A percentile compares a stretch with the other conserved stretches of the same genome.
These are phyloP conservation scores for Macrosoma leucophasiata DNA, from an alignment of 2,888 invertebrate species.

Conservation along the genomic window DNA sequence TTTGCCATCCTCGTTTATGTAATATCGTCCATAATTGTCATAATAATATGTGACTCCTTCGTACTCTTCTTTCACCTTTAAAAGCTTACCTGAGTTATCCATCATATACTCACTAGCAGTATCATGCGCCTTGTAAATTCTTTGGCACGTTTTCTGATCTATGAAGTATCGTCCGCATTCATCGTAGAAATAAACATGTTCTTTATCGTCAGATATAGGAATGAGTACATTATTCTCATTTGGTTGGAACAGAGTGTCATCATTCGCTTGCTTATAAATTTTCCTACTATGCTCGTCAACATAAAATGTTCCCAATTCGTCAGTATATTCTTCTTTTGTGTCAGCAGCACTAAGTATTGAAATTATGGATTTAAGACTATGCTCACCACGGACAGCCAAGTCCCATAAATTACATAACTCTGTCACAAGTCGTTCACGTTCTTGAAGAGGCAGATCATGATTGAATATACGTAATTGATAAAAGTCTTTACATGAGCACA, in stretches of 20 bases:
- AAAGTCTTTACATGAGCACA: constrained; percentile 55
- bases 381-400: constrained; percentile 49
- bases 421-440: constrained; percentile 56
- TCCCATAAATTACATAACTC: constrained; percentile 61
- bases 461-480: constrained; percentile 60
- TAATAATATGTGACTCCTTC: constrained; percentile 55
- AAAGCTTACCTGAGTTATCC: constrained; percentile 51
- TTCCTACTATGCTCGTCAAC: constrained; percentile 58
- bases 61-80: constrained; percentile 56
- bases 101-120: constrained; percentile 63
- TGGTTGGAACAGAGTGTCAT: constrained; percentile 47
- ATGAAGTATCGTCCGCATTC: constrained; percentile 63
- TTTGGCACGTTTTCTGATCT: constrained; percentile 45
- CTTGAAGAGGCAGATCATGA: constrained; percentile 45
- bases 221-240: constrained; percentile 57
- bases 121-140: constrained; percentile 56
- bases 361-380: constrained; percentile 52
- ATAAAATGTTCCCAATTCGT: constrained; percentile 54
- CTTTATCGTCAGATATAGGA: constrained; percentile 48
- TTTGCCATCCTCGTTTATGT: constrained; percentile 52
- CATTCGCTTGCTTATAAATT: constrained; percentile 52
- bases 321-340: constrained; percentile 54
- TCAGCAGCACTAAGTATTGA: constrained; percentile 59
- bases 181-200: constrained; percentile 58
- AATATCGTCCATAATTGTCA: constrained; percentile 63